Conservation (phyloP, 2,797 vertebrate genomes). For the Sebastolobus alascanus region DNA sequence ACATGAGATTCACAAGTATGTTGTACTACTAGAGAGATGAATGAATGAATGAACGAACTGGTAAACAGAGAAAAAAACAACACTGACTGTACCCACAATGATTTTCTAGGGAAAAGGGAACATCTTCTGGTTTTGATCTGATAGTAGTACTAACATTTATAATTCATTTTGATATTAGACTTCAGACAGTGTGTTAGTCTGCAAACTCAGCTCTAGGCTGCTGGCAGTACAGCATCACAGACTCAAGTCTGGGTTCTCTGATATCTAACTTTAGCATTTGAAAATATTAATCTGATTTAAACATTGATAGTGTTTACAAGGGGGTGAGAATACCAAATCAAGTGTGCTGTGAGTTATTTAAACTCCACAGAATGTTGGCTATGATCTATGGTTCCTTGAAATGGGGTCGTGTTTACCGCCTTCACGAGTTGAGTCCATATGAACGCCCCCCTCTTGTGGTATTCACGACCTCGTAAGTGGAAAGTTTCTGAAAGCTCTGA, state of each 20-base stretch:
- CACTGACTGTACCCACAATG: slow-evolving; percentile 7
- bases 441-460: too few species aligned
- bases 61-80: background rate
- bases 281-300: slow-evolving; percentile 37
- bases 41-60: slow-evolving; percentile 27
- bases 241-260: slow-evolving; percentile 20
- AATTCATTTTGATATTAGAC: slow-evolving; percentile 65
- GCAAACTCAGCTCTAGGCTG: slow-evolving; percentile 29
- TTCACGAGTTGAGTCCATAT: too few species aligned
- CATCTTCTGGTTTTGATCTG: slow-evolving; percentile 43
- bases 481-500: too few species aligned
- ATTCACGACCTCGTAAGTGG: too few species aligned
- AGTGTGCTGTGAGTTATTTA: background rate
- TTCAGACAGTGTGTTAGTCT: slow-evolving; percentile 41
- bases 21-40: background rate
- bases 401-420: too few species aligned
- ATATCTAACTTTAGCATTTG: slow-evolving; percentile 11
- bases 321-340: background rate
- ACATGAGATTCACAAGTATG: background rate
- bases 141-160: slow-evolving; percentile 47
- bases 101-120: slow-evolving; percentile 24
- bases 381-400: too few species aligned
- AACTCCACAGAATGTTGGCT: background rate
- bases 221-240: slow-evolving; percentile 15
- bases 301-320: slow-evolving; percentile 37